A percentile compares a stretch with the other conserved stretches of the same genome.
Evolutionary conservation across 2,113 vertebrate species (phyloP).

Genomic region (Tamias sibiricus): DNA sequence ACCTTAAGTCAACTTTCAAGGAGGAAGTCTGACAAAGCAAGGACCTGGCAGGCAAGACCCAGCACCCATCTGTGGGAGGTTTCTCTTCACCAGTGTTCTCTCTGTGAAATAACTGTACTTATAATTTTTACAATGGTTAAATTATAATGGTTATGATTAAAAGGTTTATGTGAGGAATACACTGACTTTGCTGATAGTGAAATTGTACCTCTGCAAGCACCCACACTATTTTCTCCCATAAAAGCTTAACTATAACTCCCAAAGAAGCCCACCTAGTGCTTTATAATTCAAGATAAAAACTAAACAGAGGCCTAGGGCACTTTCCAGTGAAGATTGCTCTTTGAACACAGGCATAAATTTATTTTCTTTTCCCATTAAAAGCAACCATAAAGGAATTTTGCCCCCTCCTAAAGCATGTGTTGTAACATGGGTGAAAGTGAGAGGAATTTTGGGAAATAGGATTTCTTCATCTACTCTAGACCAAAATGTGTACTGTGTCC

Average conservation of each 20-base stretch:
- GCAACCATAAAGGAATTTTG: background rate
- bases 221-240: background rate
- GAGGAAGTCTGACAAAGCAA: background rate
- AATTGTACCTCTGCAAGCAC: background rate
- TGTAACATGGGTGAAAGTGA: constrained; percentile 10
- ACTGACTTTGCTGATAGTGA: background rate
- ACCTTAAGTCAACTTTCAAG: background rate
- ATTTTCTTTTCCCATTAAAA: background rate
- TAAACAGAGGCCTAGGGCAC: background rate
- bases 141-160: background rate
- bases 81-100: background rate
- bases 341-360: background rate
- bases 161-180: background rate
- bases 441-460: background rate
- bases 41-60: background rate
- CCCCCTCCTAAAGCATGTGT: background rate
- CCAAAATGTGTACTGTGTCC: background rate
- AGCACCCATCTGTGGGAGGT: background rate
- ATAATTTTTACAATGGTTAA: background rate
- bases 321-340: background rate
- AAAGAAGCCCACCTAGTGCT: background rate
- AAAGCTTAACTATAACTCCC: background rate
- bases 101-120: background rate
- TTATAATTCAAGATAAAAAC: constrained; percentile 11
- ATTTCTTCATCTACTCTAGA: background rate